phyloP scores from a whole-genome alignment of 2,888 invertebrate species.

The Dione juno region DNA sequence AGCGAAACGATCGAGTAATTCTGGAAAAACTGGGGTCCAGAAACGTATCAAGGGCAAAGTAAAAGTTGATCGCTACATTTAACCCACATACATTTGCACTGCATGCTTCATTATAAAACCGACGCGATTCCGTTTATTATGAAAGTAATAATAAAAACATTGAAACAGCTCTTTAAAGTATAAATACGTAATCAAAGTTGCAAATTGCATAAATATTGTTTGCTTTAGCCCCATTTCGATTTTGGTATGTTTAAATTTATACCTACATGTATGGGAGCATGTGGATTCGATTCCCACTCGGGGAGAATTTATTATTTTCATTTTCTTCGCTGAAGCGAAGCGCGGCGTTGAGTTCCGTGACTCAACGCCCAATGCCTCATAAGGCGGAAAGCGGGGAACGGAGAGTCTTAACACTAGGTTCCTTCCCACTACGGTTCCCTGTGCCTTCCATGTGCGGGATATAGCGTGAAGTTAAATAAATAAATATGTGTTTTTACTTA shows the following conservation, averaged over 20 bases:
- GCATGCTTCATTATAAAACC: slow-evolving; percentile 29
- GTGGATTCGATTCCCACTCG: too few relatives aligned
- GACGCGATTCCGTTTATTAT: slow-evolving; percentile 28
- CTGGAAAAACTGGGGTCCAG: slow-evolving; percentile 42
- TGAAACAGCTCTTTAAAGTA: slow-evolving; percentile 10
- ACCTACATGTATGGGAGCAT: not conserved
- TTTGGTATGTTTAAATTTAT: not conserved
- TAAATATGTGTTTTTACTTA: too few relatives aligned
- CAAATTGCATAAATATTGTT: slow-evolving; percentile 3
- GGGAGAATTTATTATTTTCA: too few relatives aligned
- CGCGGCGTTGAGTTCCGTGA: too few relatives aligned
- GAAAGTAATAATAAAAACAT: slow-evolving; percentile 14
- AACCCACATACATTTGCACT: slow-evolving; percentile 20
- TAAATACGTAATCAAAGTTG: slow-evolving; percentile 18
- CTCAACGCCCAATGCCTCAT: too few relatives aligned
- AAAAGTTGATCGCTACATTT: slow-evolving; percentile 55
- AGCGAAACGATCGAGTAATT: slow-evolving; percentile 26
- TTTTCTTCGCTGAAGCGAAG: too few relatives aligned
- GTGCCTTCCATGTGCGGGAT: too few relatives aligned
- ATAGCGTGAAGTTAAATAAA: too few relatives aligned
- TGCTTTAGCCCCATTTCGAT: not conserved
- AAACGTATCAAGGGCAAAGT: slow-evolving; percentile 55
- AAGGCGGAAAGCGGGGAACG: too few relatives aligned
- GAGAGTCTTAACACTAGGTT: too few relatives aligned
- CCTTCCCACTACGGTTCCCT: too few relatives aligned